A percentile compares a stretch with the other conserved stretches of the same genome.
Evolutionary conservation across 1,140 invertebrate species (phyloP).

Genomic region (Macrosteles quadrilineatus): DNA sequence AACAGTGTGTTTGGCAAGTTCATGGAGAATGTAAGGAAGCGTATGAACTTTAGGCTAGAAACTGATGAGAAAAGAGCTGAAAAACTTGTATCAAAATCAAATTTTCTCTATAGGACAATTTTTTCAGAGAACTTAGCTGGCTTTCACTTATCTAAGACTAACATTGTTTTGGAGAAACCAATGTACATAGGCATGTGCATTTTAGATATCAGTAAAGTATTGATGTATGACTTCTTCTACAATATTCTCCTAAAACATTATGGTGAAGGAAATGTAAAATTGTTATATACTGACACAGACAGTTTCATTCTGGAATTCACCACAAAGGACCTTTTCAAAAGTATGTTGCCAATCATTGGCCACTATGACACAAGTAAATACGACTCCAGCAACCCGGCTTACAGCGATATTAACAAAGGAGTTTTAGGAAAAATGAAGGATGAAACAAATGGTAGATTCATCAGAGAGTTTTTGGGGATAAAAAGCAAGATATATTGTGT

Average conservation of each 20-base stretch:
- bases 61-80: conserved; percentile 22
- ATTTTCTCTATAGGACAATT: conserved; percentile 19
- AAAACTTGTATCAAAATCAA: conserved; percentile 20
- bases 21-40: conserved; percentile 46
- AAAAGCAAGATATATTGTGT: conserved; percentile 50
- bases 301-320: conserved; percentile 24
- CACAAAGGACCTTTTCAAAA: conserved; percentile 29
- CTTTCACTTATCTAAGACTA: conserved; percentile 5
- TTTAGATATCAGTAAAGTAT: conserved; percentile 28
- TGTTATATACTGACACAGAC: too few relatives aligned
- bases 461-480: conserved; percentile 50
- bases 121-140: conserved; percentile 29
- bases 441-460: conserved; percentile 49
- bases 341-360: neutral
- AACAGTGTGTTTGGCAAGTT: conserved; percentile 47
- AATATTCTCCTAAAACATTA: too few relatives aligned
- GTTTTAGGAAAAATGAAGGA: conserved; percentile 54
- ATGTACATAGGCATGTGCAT: conserved; percentile 13
- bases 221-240: too few relatives aligned
- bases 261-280: too few relatives aligned
- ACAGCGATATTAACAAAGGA: conserved; percentile 47
- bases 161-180: conserved; percentile 18
- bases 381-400: neutral
- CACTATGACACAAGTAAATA: conserved; percentile 37
- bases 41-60: conserved; percentile 42